These are phyloP conservation scores for Volucella bombylans DNA, from an alignment of 2,888 invertebrate species.

Conservation along the genomic window DNA sequence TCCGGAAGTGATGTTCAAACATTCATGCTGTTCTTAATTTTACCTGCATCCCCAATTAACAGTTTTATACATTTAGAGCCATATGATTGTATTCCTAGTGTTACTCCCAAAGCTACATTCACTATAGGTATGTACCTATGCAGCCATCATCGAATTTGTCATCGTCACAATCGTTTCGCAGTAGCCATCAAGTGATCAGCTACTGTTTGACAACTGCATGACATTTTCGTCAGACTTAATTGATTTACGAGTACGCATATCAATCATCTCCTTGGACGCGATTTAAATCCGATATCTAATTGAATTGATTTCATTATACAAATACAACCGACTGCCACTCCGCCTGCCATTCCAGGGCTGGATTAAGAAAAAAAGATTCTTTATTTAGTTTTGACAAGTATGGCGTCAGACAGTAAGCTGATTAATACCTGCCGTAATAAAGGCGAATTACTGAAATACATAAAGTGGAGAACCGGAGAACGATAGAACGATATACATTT, in stretches of 20 bases:
- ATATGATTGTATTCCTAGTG: constrained; percentile 26
- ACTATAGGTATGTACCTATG: constrained; percentile 23
- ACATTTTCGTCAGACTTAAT: constrained; percentile 71
- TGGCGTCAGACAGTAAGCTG: constrained; percentile 73
- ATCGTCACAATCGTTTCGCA: constrained; percentile 46
- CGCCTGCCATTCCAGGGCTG: constrained; percentile 37
- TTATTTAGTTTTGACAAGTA: constrained; percentile 72
- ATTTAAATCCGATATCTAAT: constrained; percentile 65
- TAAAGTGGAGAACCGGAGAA: constrained; percentile 48
- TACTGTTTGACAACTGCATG: constrained; percentile 72
- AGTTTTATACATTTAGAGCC: background rate
- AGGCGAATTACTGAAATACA: constrained; percentile 66
- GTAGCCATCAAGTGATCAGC: constrained; percentile 70
- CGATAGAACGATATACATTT: constrained; percentile 5
- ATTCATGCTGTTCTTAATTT: no score
- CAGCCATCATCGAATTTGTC: constrained; percentile 27
- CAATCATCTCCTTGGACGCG: constrained; percentile 35
- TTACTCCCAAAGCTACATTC: constrained; percentile 7
- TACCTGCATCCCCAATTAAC: no score
- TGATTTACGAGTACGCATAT: constrained; percentile 64
- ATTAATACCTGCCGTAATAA: constrained; percentile 70
- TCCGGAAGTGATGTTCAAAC: constrained; percentile 38
- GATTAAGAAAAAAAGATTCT: constrained; percentile 65
- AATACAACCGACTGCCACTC: constrained; percentile 40
- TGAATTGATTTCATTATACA: constrained; percentile 68